A percentile compares a stretch with the other conserved stretches of the same genome.
phyloP scores from a whole-genome alignment of 2,888 invertebrate genomes.

The Idaea straminata region DNA sequence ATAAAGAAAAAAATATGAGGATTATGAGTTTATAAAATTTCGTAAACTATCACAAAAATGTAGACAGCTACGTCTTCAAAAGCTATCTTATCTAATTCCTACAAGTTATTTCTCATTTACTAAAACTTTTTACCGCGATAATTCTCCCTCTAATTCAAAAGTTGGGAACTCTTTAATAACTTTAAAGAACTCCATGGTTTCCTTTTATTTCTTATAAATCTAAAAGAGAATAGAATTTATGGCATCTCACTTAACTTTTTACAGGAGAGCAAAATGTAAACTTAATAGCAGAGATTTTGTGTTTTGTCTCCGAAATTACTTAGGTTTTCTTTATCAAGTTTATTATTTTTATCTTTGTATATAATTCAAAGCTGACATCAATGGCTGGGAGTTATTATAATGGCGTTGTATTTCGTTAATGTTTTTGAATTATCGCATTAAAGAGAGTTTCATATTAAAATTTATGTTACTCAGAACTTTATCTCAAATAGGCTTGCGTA shows the following conservation, averaged over 20 bases:
- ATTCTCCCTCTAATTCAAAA: slow-evolving; percentile 67
- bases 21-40: too few species aligned
- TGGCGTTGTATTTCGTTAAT: slow-evolving; percentile 8
- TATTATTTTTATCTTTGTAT: slow-evolving; percentile 7
- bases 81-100: slow-evolving; percentile 1
- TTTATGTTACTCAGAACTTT: neutral
- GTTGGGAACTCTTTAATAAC: slow-evolving; percentile 56
- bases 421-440: neutral
- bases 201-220: slow-evolving; percentile 57
- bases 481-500: too few species aligned
- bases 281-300: slow-evolving; percentile 33
- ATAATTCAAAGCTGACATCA: slow-evolving; percentile 3
- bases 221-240: slow-evolving; percentile 56
- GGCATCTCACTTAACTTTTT: slow-evolving; percentile 42
- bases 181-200: slow-evolving; percentile 47
- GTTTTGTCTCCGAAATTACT: slow-evolving; percentile 23
- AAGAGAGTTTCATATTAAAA: slow-evolving; percentile 1
- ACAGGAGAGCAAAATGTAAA: slow-evolving; percentile 32
- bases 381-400: slow-evolving; percentile 5
- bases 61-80: neutral
- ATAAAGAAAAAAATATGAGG: too few species aligned
- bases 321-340: slow-evolving; percentile 13
- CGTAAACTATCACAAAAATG: neutral
- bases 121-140: slow-evolving; percentile 42
- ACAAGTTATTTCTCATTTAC: neutral